Evolutionary conservation across 2,797 vertebrate species (phyloP), one percentile per base, ranked within the genome.

Genomic region (Danionella dracula): DNA sequence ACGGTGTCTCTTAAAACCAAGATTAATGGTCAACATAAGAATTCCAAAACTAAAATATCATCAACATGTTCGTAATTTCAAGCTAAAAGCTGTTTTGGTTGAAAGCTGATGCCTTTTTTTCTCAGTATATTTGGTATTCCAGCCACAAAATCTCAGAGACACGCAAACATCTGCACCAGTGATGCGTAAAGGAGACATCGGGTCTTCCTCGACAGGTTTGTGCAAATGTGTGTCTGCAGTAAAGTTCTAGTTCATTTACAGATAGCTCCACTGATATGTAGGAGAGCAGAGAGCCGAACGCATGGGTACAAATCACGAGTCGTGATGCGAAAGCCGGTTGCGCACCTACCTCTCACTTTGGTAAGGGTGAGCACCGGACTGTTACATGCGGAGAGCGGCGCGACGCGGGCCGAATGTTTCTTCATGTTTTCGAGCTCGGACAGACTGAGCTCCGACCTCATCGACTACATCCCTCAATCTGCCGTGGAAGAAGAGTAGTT

Each of bases 341-440:
- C 31, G 61, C 54, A 57, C 72, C 8, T 92, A 97, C 95, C 95
- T 96, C 97, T 92, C 88, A 96, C 93, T 90, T 94, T 95, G 87
- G 94, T 96, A 84, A 97, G 92, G 83, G 94, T 96, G 85, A 97
- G 93, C 68, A 97, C 94, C 70, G 95, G 95, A 65, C 93, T 97
- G 89, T 95, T 94, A 89, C 95, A 97, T 71, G 95, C 94, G 83
- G 93, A 96, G 84, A 95, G 91, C 72, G 95, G 95, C 82, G 95
- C 93, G 42, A 97, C 95, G 89, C 94, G 83, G 71, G 95, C 94
- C 67, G 94, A 97, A 79, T 97, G 95, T 76, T 97, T 97, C 92
- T 94, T 97, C 95, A 97, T 97, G 78, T 44, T 87, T 82, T 49
- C 76, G 92, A 94, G 92, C 92, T 89, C 89, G 83, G 86, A 82